Conservation (phyloP, 1,140 invertebrate genomes). For the Drosophila mayri region DNA sequence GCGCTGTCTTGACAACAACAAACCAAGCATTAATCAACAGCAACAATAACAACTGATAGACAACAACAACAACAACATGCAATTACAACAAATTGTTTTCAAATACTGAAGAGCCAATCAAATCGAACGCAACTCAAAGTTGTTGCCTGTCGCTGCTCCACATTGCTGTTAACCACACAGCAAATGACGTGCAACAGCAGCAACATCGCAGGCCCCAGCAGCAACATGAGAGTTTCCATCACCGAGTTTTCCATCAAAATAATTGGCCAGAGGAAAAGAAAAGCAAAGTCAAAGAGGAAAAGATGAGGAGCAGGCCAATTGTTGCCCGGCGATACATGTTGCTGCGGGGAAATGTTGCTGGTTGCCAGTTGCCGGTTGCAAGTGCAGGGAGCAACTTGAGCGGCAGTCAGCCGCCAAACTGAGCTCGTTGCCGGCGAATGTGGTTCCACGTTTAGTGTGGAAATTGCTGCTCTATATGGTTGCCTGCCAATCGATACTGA, state of each 20-base stretch:
- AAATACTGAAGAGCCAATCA: constrained; percentile 74
- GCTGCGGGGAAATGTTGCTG: constrained; percentile 30
- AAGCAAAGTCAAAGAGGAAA: constrained; percentile 26
- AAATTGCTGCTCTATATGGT: constrained; percentile 63
- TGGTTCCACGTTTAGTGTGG: constrained; percentile 44
- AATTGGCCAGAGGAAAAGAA: constrained; percentile 59
- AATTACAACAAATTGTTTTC: constrained; percentile 78
- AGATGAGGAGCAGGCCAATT: constrained; percentile 47
- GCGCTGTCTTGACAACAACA: constrained; percentile 47
- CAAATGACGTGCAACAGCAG: constrained; percentile 71
- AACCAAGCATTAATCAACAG: constrained; percentile 52
- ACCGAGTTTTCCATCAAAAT: constrained; percentile 56
- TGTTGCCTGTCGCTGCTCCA: constrained; percentile 68
- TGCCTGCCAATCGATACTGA: constrained; percentile 42
- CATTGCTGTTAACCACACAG: constrained; percentile 72
- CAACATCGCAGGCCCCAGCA: constrained; percentile 36
- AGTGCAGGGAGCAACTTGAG: constrained; percentile 32
- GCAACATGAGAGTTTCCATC: constrained; percentile 24
- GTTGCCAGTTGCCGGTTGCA: constrained; percentile 1
- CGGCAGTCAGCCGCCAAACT: constrained; percentile 44
- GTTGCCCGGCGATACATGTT: constrained; percentile 52
- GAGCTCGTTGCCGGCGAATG: constrained; percentile 27
- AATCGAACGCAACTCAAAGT: constrained; percentile 73
- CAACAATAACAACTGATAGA: constrained; percentile 40
- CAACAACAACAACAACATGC: constrained; percentile 23